Conservation (phyloP, 2,888 invertebrate species). For the Cylindroiulus punctatus region DNA sequence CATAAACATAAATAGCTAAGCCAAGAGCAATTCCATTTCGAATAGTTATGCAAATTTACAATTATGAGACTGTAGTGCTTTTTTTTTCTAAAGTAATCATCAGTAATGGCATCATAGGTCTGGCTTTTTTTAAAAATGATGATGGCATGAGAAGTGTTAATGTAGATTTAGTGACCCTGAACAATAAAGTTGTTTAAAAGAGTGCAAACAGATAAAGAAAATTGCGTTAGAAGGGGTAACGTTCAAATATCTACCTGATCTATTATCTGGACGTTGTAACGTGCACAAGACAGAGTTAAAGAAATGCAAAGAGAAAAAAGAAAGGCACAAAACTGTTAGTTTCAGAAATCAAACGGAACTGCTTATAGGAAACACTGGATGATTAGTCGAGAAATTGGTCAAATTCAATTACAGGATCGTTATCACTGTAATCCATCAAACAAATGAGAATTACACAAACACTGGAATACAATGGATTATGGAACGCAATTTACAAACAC, state of each 20-base stretch:
- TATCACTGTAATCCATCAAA: neutral
- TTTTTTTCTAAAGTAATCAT: no score
- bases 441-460: neutral
- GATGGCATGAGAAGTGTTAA: no score
- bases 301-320: slow-evolving; percentile 25
- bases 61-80: no score
- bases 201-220: neutral
- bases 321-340: slow-evolving; percentile 12
- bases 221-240: neutral
- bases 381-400: neutral
- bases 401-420: neutral
- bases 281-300: slow-evolving; percentile 34
- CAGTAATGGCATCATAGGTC: no score
- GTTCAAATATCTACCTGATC: slow-evolving; percentile 27
- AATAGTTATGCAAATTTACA: no score
- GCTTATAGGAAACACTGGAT: neutral
- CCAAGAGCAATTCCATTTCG: no score
- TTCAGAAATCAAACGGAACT: neutral
- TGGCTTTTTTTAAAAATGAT: no score
- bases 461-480: slow-evolving; percentile 29
- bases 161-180: neutral
- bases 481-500: slow-evolving; percentile 44
- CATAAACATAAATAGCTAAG: no score
- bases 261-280: slow-evolving; percentile 1
- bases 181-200: neutral